Percentiles rank a stretch among this genome's conserved stretches.
Evolutionary conservation across 2,888 invertebrate species (phyloP).

Genomic region (Apotomis turbidana): DNA sequence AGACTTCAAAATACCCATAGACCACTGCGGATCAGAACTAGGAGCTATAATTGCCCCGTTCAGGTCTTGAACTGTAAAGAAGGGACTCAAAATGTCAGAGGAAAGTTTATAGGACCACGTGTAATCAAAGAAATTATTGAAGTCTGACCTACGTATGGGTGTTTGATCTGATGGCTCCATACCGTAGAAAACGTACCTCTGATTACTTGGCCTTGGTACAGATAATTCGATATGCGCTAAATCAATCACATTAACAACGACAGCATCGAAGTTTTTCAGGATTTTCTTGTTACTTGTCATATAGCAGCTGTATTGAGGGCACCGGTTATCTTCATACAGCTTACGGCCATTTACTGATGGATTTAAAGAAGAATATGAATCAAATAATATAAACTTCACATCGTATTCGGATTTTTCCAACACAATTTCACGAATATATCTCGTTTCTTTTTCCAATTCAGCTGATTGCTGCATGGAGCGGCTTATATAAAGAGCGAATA

Average conservation of each 20-base stretch:
- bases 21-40: conserved; percentile 54
- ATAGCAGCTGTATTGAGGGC: conserved; percentile 64
- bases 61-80: conserved; percentile 64
- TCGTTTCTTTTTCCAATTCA: too few relatives aligned
- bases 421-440: too few relatives aligned
- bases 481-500: too few relatives aligned
- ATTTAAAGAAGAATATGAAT: conserved; percentile 51
- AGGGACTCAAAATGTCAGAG: conserved; percentile 70
- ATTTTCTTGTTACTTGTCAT: conserved; percentile 61
- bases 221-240: conserved; percentile 55
- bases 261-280: conserved; percentile 63
- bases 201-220: conserved; percentile 53
- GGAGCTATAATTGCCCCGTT: conserved; percentile 61
- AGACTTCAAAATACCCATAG: conserved; percentile 34
- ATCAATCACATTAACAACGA: conserved; percentile 62
- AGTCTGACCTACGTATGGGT: conserved; percentile 60
- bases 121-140: conserved; percentile 73
- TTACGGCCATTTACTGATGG: conserved; percentile 54
- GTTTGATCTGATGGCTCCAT: conserved; percentile 57
- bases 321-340: conserved; percentile 58
- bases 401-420: conserved; percentile 42
- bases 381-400: conserved; percentile 66
- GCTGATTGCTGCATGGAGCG: too few relatives aligned
- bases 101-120: conserved; percentile 75
- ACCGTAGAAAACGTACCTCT: conserved; percentile 71